These are phyloP conservation scores for Zenarchopterus dispar DNA, from an alignment of 2,797 vertebrate species.

Conservation along the genomic window DNA sequence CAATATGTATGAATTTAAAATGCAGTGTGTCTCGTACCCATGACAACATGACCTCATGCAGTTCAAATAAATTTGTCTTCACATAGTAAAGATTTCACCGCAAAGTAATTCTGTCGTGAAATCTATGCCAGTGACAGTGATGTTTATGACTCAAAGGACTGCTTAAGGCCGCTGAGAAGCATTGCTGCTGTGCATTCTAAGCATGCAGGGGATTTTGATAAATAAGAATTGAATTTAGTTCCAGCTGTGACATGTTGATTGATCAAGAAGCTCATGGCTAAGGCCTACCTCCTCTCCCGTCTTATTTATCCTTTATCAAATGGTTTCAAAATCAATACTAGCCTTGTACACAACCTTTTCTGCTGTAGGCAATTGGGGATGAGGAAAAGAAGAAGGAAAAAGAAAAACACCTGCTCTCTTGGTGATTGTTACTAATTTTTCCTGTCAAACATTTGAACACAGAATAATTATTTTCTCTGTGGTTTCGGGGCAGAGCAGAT, in stretches of 20 bases:
- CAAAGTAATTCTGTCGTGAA: slow-evolving; percentile 73
- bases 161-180: slow-evolving; percentile 54
- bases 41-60: slow-evolving; percentile 53
- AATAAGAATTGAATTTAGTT: slow-evolving; percentile 99
- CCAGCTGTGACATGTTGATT: slow-evolving; percentile 98
- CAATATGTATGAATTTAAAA: slow-evolving; percentile 28
- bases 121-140: slow-evolving; percentile 71
- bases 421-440: slow-evolving; percentile 90
- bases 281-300: slow-evolving; percentile 90
- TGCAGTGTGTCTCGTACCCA: slow-evolving; percentile 8
- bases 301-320: slow-evolving; percentile 97
- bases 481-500: slow-evolving; percentile 85
- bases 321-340: slow-evolving; percentile 97
- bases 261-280: slow-evolving; percentile 97
- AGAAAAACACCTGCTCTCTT: slow-evolving; percentile 89
- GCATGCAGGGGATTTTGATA: slow-evolving; percentile 91
- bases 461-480: slow-evolving; percentile 86
- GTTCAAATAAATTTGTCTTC: slow-evolving; percentile 60
- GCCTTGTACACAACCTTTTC: slow-evolving; percentile 88
- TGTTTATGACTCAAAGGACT: slow-evolving; percentile 60
- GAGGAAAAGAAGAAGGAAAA: slow-evolving; percentile 33
- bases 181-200: slow-evolving; percentile 73
- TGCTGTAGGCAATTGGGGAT: slow-evolving; percentile 81
- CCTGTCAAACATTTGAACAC: slow-evolving; percentile 90
- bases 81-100: slow-evolving; percentile 66